phyloP scores from a whole-genome alignment of 2,888 invertebrate genomes.

The Drosophila differens region DNA sequence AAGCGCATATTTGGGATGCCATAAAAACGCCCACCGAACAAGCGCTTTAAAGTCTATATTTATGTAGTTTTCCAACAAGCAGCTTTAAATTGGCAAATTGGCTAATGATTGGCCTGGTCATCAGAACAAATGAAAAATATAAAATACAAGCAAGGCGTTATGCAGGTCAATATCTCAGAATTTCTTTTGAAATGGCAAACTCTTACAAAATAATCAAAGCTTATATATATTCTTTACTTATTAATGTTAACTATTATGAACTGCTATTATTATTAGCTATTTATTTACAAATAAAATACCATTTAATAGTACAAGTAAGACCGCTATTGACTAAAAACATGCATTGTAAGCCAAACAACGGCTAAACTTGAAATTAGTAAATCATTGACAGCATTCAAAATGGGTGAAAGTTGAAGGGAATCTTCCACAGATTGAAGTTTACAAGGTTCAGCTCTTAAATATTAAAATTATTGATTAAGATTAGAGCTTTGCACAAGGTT shows the following conservation, averaged over 20 bases:
- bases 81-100: slow-evolving; percentile 35
- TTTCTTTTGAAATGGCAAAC: neutral
- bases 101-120: slow-evolving; percentile 18
- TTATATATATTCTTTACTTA: neutral
- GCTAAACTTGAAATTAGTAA: neutral
- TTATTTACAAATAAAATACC: neutral
- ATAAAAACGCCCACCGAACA: slow-evolving; percentile 53
- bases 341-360: neutral
- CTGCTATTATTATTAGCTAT: neutral
- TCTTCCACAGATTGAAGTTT: neutral
- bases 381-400: neutral
- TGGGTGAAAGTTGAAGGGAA: slow-evolving; percentile 1
- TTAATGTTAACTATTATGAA: neutral
- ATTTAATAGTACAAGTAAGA: neutral
- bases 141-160: neutral
- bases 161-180: neutral
- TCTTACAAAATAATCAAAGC: neutral
- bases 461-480: neutral
- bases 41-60: slow-evolving; percentile 32
- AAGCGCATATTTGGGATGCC: slow-evolving; percentile 60
- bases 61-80: slow-evolving; percentile 32
- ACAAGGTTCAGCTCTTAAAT: neutral
- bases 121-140: neutral
- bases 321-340: neutral
- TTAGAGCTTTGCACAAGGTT: neutral